Evolutionary conservation across 2,797 vertebrate genomes (phyloP), one percentile per base, ranked within the genome.

Genomic region (Naso thynnoides): DNA sequence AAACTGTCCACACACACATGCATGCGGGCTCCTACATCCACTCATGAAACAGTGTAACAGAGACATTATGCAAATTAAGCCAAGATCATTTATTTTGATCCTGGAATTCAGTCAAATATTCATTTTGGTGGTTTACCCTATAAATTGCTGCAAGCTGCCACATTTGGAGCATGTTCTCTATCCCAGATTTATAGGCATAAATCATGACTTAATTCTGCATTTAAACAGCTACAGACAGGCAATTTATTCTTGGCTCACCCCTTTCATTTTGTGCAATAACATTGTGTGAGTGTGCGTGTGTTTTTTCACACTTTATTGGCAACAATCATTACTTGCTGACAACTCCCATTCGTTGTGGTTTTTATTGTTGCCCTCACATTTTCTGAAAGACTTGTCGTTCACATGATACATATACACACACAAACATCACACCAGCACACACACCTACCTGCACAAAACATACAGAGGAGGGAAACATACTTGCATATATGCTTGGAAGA

Each of bases 181-280:
- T 84, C 69, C 82, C 66, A 76, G 78, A 87, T 83, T 90, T 89
- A 83, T 70, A 36, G 52, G 60, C 80, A 92, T 93, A 94, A 93
- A 94, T 95, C 93, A 91, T 75, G 71, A 82, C 82, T 84, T 90
- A 89, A 90, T 90, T 84, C 86, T 83, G 80, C 85, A 85, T 90
- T 94, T 94, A 93, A 94, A 94, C 90, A 90, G 86, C 92, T 93
- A 94, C 91, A 92, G 93, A 94, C 92, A 94, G 85, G 88, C 91
- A 91, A 93, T 93, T 94, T 92, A 93, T 94, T 92, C 90, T 92
- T 94, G 93, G 92, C 91, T 70, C 41, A 5, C 77, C 29, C 55
- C 29, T 33, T n/a, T 36, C 56, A 71, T 77, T 86, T 82, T 79
- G 83, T 73, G 73, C 81, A 82, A 78, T 66, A 88, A 75, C 82